Base-by-base conservation (phyloP, 2,797 vertebrate genomes). In the Sternotherus odoratus region DNA sequence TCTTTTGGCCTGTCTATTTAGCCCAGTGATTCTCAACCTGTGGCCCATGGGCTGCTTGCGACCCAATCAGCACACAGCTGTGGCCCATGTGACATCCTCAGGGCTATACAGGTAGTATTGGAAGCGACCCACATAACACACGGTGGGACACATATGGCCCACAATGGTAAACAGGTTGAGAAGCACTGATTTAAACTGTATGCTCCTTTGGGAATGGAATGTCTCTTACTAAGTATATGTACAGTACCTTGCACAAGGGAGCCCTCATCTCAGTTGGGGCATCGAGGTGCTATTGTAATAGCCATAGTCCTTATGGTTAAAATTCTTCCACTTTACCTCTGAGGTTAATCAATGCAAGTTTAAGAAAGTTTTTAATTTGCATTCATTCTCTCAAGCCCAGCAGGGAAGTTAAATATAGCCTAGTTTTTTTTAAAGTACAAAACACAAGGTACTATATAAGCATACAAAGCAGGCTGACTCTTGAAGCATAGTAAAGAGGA, bases 391-490 rank as follows among this genome's bases (percentile, higher is more conserved):
- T 8, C 80, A 77, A 63, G 5, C 33, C 2, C 24, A 69, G 56
- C 77, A 87, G 48, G 56, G 86, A 79, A 86, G 50, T 74, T 91
- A 88, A 89, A 92, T 87, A 86, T 87, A 72, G 74, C 48, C 48
- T 33, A 30, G 12, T 30, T 33, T 66, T 66, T 36, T 56, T 7
- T 56, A 24, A 75, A 75, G 43, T 49, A 56, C 79, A 1, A 53
- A 6, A 5, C 10, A 4, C 39, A 86, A 88, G 86, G 33, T 54
- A 56, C 85, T 36, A 26, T 26, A 49, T 83, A 87, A 90, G 74
- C 83, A 54, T 78, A 84, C 50, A 92, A 86, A 95, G 91, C 82
- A 91, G 89, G 82, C 57, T 83, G 66, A 0, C 13, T 81, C 94
- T 28, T 83, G 87, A 77, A 66, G 82, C 87, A 95, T 82, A 56